Evolutionary conservation across 2,888 invertebrate species (phyloP), one percentile per base, ranked within the genome.

Genomic region (Mesoligia furuncula): DNA sequence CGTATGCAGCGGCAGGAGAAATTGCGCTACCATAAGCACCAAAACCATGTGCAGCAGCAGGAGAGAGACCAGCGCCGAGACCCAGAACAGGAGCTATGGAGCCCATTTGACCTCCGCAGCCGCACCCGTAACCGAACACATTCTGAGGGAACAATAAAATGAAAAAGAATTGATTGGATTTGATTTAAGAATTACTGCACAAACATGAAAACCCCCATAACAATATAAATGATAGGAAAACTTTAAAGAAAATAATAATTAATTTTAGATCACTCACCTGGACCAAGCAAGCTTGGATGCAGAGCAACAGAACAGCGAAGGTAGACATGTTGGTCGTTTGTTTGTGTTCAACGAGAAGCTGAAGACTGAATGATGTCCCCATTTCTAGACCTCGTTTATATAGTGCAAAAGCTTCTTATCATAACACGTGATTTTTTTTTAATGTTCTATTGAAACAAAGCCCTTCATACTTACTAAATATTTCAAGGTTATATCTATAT

Each of bases 331-430:
- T 36, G 6, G 6, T 6, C 6, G 36, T 36, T 36, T 36, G 36
- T 36, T 36, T 36, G 36, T 62, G 24, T 9, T 48, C 51, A 51
- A 68, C 68, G 31, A 31, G 6, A 51, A 68, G 48, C 15, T 31
- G 24, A 80, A 83, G 73, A 80, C 77, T 79, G 75, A 48, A 17
- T 17, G 6, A 17, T 48, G 13, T 42, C 3, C 13, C 17, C 6
- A 48, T 0, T 7, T 17, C 17, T 1, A 48, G 5, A 17, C n/a
- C 5, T 0, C 11, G 11, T 57, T 57, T 57, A 57, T 57, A 57
- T 57, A 57, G n/a, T n/a, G 57, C 57, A 57, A 8, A 61, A 24
- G 6, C 1, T 57, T 11, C 5, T 57, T 57, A 57, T n/a, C 57
- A n/a, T 2, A 11, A 57, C 0, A 57, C 57, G 20, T 61, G 9